Evolutionary conservation across 2,113 vertebrate genomes (phyloP).

Genomic region (Apaloderma vittatum): DNA sequence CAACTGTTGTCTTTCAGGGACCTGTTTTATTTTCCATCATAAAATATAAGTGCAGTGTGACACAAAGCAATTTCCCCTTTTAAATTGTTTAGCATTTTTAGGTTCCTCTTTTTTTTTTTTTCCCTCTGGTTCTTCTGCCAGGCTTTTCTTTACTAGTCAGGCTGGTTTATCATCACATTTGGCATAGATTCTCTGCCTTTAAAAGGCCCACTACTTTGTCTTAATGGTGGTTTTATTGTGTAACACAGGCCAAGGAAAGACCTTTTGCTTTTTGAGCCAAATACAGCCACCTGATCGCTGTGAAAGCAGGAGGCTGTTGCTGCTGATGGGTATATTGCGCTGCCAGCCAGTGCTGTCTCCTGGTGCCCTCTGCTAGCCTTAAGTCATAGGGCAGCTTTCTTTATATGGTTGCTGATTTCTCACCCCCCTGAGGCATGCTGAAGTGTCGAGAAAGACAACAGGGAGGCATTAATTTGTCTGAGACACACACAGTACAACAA

Average conservation of each 20-base stretch:
- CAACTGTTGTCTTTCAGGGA: slow-evolving; percentile 34
- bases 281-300: neutral
- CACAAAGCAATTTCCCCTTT: slow-evolving; percentile 19
- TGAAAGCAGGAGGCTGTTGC: neutral
- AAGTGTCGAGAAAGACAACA: neutral
- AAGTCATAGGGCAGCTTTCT: neutral
- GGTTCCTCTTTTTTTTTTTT: neutral
- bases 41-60: slow-evolving; percentile 18
- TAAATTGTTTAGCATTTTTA: neutral
- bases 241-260: neutral
- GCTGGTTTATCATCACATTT: neutral
- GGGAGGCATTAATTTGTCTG: neutral
- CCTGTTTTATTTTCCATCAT: slow-evolving; percentile 33
- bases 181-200: neutral
- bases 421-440: neutral
- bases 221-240: neutral
- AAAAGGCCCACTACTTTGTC: neutral
- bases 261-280: neutral
- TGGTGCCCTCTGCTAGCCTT: neutral
- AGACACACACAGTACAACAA: neutral
- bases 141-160: neutral
- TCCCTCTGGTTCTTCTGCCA: neutral
- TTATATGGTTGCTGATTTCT: neutral
- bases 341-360: neutral
- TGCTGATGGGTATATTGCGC: rapidly evolving